Conservation (phyloP, 2,888 invertebrate genomes). For the Pediacus dermestoides region DNA sequence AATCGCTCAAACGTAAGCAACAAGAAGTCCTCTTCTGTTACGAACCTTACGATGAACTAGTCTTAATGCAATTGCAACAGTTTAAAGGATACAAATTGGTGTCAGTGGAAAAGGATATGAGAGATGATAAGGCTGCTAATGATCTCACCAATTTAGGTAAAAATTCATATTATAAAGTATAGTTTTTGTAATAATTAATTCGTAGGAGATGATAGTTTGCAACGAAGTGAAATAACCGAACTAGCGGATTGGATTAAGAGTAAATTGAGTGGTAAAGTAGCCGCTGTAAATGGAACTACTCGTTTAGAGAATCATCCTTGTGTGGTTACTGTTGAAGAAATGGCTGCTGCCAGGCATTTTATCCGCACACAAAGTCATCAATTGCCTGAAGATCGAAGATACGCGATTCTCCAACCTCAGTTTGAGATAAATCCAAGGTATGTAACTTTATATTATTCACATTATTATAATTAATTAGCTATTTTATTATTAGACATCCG, state of each 20-base stretch:
- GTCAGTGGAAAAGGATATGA: conserved; percentile 93
- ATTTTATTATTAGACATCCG: conserved; percentile 64
- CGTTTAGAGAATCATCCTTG: conserved; percentile 89
- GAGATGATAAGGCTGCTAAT: conserved; percentile 61
- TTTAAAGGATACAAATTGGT: conserved; percentile 73
- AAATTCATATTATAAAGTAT: not conserved
- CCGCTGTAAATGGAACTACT: conserved; percentile 77
- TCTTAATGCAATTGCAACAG: conserved; percentile 82
- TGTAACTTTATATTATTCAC: conserved; percentile 32
- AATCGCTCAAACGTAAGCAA: conserved; percentile 81
- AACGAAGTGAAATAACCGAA: conserved; percentile 71
- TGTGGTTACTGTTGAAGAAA: conserved; percentile 91
- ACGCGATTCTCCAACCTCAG: conserved; percentile 82
- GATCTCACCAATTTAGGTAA: conserved; percentile 61
- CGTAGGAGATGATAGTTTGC: conserved; percentile 65
- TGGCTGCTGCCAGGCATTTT: conserved; percentile 95
- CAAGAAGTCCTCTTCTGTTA: conserved; percentile 93
- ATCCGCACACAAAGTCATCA: conserved; percentile 82
- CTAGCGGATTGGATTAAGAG: conserved; percentile 76
- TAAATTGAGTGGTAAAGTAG: conserved; percentile 73
- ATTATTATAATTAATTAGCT: conserved; percentile 6
- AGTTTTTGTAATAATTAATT: conserved; percentile 9
- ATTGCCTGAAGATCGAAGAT: conserved; percentile 79
- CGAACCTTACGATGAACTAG: conserved; percentile 95
- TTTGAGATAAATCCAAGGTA: conserved; percentile 92